Evolutionary conservation across 2,888 invertebrate species (phyloP).

Genomic region (Copidosoma aretas): DNA sequence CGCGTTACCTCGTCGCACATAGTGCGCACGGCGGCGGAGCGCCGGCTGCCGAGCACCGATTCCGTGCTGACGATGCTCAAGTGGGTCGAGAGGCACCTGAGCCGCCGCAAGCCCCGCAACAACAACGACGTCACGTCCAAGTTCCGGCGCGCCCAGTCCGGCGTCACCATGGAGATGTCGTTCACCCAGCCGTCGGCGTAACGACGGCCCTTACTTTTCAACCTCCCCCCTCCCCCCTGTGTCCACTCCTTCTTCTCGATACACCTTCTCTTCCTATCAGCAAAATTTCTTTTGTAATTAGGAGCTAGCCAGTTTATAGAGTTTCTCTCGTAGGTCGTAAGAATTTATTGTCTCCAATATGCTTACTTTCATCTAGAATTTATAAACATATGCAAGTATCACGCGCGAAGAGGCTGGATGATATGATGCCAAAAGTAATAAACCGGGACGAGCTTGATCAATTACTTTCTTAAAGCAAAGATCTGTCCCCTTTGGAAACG

Average conservation of each 20-base stretch:
- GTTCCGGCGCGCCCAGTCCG: conserved; percentile 65
- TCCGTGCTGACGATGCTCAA: conserved; percentile 88
- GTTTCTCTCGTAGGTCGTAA: conserved; percentile 14
- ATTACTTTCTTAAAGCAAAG: too few relatives aligned
- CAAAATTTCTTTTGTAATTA: conserved; percentile 26
- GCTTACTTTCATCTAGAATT: too few relatives aligned
- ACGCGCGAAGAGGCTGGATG: too few relatives aligned
- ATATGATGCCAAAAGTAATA: too few relatives aligned
- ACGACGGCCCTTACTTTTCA: conserved; percentile 4
- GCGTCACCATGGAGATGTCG: conserved; percentile 81
- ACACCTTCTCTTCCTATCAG: too few relatives aligned
- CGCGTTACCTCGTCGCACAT: conserved; percentile 85
- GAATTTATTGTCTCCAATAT: too few relatives aligned
- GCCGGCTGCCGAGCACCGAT: conserved; percentile 86
- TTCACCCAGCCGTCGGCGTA: conserved; percentile 55
- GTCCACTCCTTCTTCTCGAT: too few relatives aligned
- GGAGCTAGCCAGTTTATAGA: conserved; percentile 17
- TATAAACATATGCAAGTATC: too few relatives aligned
- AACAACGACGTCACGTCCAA: conserved; percentile 57
- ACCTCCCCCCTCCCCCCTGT: not conserved
- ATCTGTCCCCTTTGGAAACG: too few relatives aligned
- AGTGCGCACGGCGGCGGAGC: conserved; percentile 84
- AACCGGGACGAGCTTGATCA: too few relatives aligned
- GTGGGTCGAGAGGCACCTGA: conserved; percentile 88
- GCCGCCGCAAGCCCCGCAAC: conserved; percentile 74